A percentile compares a stretch with the other conserved stretches of the same genome.
These are phyloP conservation scores for Chouioia cunea DNA, from an alignment of 2,888 invertebrate genomes.

Conservation along the genomic window DNA sequence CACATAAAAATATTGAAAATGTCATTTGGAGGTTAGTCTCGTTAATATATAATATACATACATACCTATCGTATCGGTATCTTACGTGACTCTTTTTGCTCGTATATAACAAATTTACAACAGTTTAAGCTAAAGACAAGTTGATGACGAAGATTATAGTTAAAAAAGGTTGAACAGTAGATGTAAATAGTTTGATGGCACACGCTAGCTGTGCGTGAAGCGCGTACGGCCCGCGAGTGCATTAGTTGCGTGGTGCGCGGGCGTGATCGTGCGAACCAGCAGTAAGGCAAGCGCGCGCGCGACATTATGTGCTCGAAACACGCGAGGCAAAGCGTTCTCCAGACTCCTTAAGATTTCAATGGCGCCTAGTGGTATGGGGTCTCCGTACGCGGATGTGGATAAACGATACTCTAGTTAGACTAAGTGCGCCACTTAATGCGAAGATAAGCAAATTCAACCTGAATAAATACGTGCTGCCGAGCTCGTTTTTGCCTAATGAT, in stretches of 20 bases:
- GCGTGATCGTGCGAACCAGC: slow-evolving; percentile 11
- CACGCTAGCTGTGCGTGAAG: not conserved
- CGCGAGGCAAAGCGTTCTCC: slow-evolving; percentile 16
- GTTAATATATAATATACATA: no score
- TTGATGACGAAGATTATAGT: no score
- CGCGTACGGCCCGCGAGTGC: not conserved
- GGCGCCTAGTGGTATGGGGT: not conserved
- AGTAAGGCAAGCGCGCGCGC: not conserved
- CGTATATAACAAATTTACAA: no score
- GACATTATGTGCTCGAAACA: slow-evolving; percentile 26
- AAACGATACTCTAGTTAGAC: slow-evolving; percentile 29
- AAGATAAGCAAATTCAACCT: slow-evolving; percentile 24
- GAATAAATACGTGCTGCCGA: slow-evolving; percentile 2
- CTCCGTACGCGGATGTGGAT: slow-evolving; percentile 2
- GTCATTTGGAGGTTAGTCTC: no score
- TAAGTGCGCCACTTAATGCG: slow-evolving; percentile 18
- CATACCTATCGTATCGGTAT: no score
- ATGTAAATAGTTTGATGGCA: no score
- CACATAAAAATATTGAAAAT: no score
- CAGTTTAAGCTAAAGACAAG: no score
- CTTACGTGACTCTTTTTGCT: no score
- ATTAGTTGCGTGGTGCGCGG: slow-evolving; percentile 8
- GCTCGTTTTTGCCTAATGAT: not conserved
- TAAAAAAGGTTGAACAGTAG: no score
- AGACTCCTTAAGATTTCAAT: slow-evolving; percentile 29